Percentiles rank a stretch among this genome's conserved stretches.
phyloP scores from a whole-genome alignment of 2,888 invertebrate genomes.

The Cepaea hortensis region DNA sequence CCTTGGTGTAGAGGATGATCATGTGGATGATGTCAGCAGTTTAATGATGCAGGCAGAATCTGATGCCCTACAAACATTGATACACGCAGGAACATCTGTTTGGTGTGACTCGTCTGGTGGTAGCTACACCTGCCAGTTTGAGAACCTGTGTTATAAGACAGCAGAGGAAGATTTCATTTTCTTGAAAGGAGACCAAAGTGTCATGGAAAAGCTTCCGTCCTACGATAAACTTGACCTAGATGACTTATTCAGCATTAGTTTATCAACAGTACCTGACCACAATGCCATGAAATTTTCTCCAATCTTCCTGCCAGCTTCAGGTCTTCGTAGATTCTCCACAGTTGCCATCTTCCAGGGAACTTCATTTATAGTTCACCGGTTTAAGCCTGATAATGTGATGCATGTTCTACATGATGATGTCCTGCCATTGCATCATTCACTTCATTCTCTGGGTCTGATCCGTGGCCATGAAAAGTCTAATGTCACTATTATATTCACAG shows the following conservation, averaged over 20 bases:
- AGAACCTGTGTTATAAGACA: slow-evolving; percentile 76
- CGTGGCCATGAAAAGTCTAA: slow-evolving; percentile 10
- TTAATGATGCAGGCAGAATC: neutral
- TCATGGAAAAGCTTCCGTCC: slow-evolving; percentile 66
- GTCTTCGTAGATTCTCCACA: slow-evolving; percentile 55
- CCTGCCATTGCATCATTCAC: slow-evolving; percentile 76
- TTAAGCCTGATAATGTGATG: slow-evolving; percentile 79
- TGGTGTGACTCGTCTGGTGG: neutral
- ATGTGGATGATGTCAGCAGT: neutral
- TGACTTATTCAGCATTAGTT: slow-evolving; percentile 68
- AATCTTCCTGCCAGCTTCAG: slow-evolving; percentile 69
- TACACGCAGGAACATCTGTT: slow-evolving; percentile 26
- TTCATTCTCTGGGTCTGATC: slow-evolving; percentile 60
- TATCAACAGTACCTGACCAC: slow-evolving; percentile 76
- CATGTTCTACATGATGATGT: slow-evolving; percentile 79
- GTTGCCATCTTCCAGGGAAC: slow-evolving; percentile 57
- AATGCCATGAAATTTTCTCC: slow-evolving; percentile 72
- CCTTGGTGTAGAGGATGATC: neutral
- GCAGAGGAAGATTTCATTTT: slow-evolving; percentile 74
- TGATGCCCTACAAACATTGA: slow-evolving; percentile 10
- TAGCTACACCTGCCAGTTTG: slow-evolving; percentile 71
- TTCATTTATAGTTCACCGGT: slow-evolving; percentile 75
- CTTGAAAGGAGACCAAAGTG: slow-evolving; percentile 68
- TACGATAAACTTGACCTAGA: slow-evolving; percentile 49
- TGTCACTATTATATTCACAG: slow-evolving; percentile 69